These are phyloP conservation scores for Neogale vison DNA, from an alignment of 2,113 vertebrate genomes.

Conservation along the genomic window DNA sequence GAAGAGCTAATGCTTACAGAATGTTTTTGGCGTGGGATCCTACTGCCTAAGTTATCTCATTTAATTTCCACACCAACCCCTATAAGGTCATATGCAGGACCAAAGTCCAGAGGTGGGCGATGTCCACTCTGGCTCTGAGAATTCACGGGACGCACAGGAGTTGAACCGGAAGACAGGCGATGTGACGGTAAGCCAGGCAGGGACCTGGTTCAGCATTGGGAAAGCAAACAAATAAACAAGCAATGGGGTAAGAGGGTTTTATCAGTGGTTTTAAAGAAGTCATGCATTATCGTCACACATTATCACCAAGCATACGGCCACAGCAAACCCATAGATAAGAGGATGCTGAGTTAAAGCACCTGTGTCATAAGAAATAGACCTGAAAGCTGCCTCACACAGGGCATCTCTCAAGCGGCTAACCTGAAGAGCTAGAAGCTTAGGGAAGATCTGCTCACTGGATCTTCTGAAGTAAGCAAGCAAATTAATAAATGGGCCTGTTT, in stretches of 20 bases:
- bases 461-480: slow-evolving; percentile 8
- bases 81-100: neutral
- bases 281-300: neutral
- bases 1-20: neutral
- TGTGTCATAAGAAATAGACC: neutral
- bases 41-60: neutral
- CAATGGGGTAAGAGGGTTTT: neutral
- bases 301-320: neutral
- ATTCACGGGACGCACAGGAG: neutral
- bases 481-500: neutral
- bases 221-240: neutral
- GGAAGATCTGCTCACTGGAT: neutral
- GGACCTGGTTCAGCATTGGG: neutral
- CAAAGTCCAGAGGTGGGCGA: neutral
- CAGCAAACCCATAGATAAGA: neutral
- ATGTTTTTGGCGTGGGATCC: neutral
- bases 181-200: neutral
- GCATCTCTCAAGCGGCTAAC: neutral
- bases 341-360: neutral
- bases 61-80: neutral
- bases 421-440: neutral
- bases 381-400: neutral
- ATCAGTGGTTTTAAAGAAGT: neutral
- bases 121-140: neutral
- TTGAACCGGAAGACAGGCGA: neutral